phyloP scores from a whole-genome alignment of 1,140 invertebrate genomes.

The Drosophila varians region DNA sequence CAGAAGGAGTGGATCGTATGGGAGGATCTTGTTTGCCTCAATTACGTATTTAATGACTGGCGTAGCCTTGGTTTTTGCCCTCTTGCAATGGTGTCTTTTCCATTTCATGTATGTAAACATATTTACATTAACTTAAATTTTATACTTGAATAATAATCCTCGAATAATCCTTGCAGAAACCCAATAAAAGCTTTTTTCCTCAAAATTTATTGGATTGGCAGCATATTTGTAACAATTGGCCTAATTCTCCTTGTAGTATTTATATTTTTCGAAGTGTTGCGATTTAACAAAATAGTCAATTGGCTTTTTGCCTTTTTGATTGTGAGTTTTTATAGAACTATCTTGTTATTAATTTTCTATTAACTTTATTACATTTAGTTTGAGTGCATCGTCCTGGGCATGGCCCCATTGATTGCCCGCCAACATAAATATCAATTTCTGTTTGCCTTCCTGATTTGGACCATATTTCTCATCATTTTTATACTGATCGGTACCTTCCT shows the following conservation, averaged over 20 bases:
- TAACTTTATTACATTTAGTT: slow-evolving; percentile 17
- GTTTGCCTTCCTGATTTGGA: slow-evolving; percentile 28
- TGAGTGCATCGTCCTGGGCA: slow-evolving; percentile 40
- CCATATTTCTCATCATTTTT: slow-evolving; percentile 23
- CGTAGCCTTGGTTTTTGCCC: slow-evolving; percentile 4
- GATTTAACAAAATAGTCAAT: slow-evolving; percentile 32
- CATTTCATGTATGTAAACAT: slow-evolving; percentile 32
- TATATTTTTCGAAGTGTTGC: slow-evolving; percentile 53
- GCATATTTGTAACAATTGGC: slow-evolving; percentile 31
- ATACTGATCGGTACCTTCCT: slow-evolving; percentile 30
- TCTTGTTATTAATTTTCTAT: neutral
- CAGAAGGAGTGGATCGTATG: neutral
- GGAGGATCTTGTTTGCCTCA: slow-evolving; percentile 3
- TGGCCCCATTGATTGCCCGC: slow-evolving; percentile 24
- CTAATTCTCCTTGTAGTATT: slow-evolving; percentile 37
- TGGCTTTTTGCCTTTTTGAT: slow-evolving; percentile 52
- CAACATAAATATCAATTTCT: slow-evolving; percentile 38
- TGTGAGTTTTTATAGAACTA: slow-evolving; percentile 17
- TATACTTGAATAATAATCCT: neutral
- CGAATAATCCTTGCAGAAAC: slow-evolving; percentile 12
- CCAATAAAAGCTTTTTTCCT: slow-evolving; percentile 3
- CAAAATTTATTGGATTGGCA: slow-evolving; percentile 26
- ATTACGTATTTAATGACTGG: slow-evolving; percentile 14
- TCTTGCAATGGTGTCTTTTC: slow-evolving; percentile 40
- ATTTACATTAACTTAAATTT: neutral